A percentile compares a stretch with the other conserved stretches of the same genome.
phyloP scores from a whole-genome alignment of 2,888 invertebrate species.

The Pandemis cinnamomeana region DNA sequence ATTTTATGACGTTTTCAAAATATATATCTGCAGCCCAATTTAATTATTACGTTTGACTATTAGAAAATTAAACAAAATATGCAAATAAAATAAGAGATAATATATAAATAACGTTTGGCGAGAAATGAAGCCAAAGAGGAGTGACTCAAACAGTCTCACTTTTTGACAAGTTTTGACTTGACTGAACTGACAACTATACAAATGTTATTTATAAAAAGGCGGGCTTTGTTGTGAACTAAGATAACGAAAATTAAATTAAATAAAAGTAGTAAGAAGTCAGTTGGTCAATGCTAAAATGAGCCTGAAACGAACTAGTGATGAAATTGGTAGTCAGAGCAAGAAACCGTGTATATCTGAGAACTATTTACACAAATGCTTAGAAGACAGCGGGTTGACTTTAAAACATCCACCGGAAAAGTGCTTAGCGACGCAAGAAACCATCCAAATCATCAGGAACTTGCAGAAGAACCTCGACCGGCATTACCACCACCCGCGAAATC shows the following conservation, averaged over 20 bases:
- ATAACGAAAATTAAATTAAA: neutral
- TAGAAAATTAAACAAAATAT: too few relatives aligned
- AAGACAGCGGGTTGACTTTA: constrained; percentile 67
- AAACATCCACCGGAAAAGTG: constrained; percentile 68
- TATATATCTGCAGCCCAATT: too few relatives aligned
- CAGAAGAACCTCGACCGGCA: constrained; percentile 70
- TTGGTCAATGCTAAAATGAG: constrained; percentile 21
- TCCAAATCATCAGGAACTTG: constrained; percentile 78
- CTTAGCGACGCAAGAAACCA: constrained; percentile 67
- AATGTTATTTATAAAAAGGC: constrained; percentile 11
- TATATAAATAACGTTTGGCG: too few relatives aligned
- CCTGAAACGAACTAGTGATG: constrained; percentile 45
- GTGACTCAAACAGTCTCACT: too few relatives aligned
- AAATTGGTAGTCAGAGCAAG: constrained; percentile 54
- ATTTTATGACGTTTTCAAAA: too few relatives aligned
- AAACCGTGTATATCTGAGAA: constrained; percentile 52
- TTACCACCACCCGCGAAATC: constrained; percentile 81
- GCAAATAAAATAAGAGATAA: too few relatives aligned
- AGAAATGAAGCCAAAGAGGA: too few relatives aligned
- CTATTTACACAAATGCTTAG: constrained; percentile 61
- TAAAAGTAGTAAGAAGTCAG: neutral
- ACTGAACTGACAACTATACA: neutral
- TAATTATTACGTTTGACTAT: too few relatives aligned
- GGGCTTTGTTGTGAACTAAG: constrained; percentile 14
- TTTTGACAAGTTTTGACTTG: neutral